Evolutionary conservation across 92 coral and sea anemone genomes (phyloP).

Genomic region (Bergia sp.): DNA sequence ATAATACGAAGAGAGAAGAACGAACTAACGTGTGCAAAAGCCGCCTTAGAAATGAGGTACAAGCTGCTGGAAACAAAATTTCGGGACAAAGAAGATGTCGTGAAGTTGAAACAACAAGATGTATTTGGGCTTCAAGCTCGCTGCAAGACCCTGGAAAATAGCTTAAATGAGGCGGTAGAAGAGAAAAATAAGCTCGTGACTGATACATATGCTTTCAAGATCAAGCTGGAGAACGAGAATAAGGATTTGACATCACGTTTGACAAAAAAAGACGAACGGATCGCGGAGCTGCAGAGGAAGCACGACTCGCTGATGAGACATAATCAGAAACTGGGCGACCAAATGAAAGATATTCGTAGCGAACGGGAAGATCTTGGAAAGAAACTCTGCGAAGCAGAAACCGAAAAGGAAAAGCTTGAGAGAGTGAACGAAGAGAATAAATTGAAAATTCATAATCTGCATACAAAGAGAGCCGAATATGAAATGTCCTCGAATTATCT

Average conservation of each 20-base stretch:
- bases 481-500: conserved; percentile 45
- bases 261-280: conserved; percentile 64
- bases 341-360: conserved; percentile 55
- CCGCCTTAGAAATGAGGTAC: conserved; percentile 34
- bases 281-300: conserved; percentile 51
- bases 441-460: conserved; percentile 50
- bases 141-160: conserved; percentile 36
- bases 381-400: conserved; percentile 45
- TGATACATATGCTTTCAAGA: conserved; percentile 68
- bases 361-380: conserved; percentile 52
- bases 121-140: conserved; percentile 42
- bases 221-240: conserved; percentile 63
- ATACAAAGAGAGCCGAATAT: conserved; percentile 39
- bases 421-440: conserved; percentile 61
- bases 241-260: conserved; percentile 62
- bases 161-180: conserved; percentile 46
- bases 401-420: conserved; percentile 49
- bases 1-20: conserved; percentile 45
- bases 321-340: conserved; percentile 59
- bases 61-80: conserved; percentile 50
- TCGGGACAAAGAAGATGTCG: conserved; percentile 44
- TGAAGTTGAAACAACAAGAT: conserved; percentile 37
- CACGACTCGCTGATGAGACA: conserved; percentile 52
- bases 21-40: conserved; percentile 53
- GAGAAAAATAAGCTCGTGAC: conserved; percentile 61